A percentile compares a stretch with the other conserved stretches of the same genome.
Conservation (phyloP, 2,113 vertebrate species). For the Thymallus thymallus region DNA sequence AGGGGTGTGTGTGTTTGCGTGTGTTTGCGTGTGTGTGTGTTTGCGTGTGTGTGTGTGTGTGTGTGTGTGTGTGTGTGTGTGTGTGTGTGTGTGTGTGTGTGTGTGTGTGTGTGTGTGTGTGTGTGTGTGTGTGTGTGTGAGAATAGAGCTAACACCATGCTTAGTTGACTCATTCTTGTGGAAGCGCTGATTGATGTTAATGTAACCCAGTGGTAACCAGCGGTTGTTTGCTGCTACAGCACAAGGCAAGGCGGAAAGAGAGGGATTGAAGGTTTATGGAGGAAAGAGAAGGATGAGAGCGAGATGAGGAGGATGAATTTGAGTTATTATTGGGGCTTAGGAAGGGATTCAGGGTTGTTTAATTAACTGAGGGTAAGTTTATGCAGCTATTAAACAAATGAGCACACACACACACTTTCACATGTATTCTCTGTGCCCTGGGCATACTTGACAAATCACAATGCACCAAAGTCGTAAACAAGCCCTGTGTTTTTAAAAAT, state of each 20-base stretch:
- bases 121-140: background rate
- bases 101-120: slow-evolving; percentile 12
- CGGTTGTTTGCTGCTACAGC: slow-evolving; percentile 19
- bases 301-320: slow-evolving; percentile 17
- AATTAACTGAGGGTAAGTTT: slow-evolving; percentile 38
- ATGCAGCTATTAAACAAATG: slow-evolving; percentile 44
- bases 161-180: slow-evolving; percentile 52
- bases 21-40: background rate
- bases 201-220: slow-evolving; percentile 34
- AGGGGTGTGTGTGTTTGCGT: slow-evolving; percentile 5
- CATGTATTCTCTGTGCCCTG: slow-evolving; percentile 8
- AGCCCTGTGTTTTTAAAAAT: slow-evolving; percentile 21
- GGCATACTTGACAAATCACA: slow-evolving; percentile 19
- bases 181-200: slow-evolving; percentile 41
- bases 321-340: slow-evolving; percentile 42
- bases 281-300: slow-evolving; percentile 1
- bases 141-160: slow-evolving; percentile 22
- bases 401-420: slow-evolving; percentile 31
- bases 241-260: slow-evolving; percentile 16
- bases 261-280: slow-evolving; percentile 6
- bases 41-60: background rate
- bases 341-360: slow-evolving; percentile 30
- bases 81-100: background rate
- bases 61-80: slow-evolving; percentile 18
- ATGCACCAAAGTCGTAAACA: slow-evolving; percentile 41